These are phyloP conservation scores for Synergus japonicus DNA, from an alignment of 2,888 invertebrate genomes.

Conservation along the genomic window DNA sequence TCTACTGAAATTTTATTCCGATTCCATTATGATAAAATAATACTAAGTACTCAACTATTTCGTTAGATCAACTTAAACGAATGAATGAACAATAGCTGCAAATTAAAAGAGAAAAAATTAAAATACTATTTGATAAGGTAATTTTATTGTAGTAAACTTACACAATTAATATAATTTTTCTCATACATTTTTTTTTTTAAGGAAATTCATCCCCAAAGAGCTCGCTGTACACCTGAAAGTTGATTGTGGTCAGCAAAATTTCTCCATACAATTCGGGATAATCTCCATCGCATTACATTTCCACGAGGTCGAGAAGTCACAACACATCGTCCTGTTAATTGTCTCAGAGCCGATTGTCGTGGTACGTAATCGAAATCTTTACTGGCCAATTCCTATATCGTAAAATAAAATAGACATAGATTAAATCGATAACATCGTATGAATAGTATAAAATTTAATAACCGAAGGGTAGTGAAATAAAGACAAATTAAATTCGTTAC, in stretches of 20 bases:
- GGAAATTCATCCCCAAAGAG: slow-evolving; percentile 87
- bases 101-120: not conserved
- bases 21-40: too few species aligned
- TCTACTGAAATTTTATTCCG: too few species aligned
- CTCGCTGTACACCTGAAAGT: slow-evolving; percentile 93
- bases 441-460: slow-evolving; percentile 2
- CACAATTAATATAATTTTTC: slow-evolving; percentile 2
- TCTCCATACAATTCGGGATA: slow-evolving; percentile 95
- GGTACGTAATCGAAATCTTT: slow-evolving; percentile 87
- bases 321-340: slow-evolving; percentile 88
- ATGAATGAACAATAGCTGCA: not conserved
- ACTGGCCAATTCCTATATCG: slow-evolving; percentile 85
- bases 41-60: too few species aligned
- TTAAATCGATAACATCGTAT: not conserved
- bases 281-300: slow-evolving; percentile 87
- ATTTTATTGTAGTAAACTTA: slow-evolving; percentile 4
- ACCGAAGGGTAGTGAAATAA: slow-evolving; percentile 9
- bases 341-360: slow-evolving; percentile 83
- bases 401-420: slow-evolving; percentile 31
- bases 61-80: too few species aligned
- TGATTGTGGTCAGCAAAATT: slow-evolving; percentile 96
- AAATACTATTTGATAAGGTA: not conserved
- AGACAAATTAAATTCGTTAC: slow-evolving; percentile 69
- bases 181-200: not conserved
- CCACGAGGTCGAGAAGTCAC: slow-evolving; percentile 93